These are phyloP conservation scores for Altica lythri DNA, from an alignment of 2,888 invertebrate species.

Conservation along the genomic window DNA sequence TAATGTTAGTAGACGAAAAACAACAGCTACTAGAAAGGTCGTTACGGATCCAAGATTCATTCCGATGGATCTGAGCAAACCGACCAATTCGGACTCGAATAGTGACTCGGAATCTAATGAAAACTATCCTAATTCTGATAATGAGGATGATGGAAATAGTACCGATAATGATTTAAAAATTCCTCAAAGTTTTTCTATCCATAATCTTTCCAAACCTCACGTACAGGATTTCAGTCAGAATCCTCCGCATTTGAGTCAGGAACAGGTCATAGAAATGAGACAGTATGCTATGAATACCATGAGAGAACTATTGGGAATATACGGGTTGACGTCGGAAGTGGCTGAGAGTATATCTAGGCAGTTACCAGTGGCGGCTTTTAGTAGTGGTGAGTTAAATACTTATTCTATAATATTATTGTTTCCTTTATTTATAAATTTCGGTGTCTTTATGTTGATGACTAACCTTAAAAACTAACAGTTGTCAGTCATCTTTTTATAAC, in stretches of 20 bases:
- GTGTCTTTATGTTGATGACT: too few relatives aligned
- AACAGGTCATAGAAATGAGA: constrained; percentile 64
- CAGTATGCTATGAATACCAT: constrained; percentile 81
- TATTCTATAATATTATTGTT: too few relatives aligned
- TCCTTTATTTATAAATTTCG: too few relatives aligned
- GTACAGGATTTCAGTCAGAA: constrained; percentile 45
- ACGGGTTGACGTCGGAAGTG: constrained; percentile 74
- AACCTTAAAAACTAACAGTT: too few relatives aligned
- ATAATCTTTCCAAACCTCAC: constrained; percentile 55
- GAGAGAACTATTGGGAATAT: constrained; percentile 77
- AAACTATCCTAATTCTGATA: constrained; percentile 53
- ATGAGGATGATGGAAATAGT: constrained; percentile 55
- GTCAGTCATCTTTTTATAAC: too few relatives aligned
- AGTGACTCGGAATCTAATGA: constrained; percentile 50
- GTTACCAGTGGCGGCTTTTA: constrained; percentile 71
- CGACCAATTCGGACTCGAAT: constrained; percentile 52
- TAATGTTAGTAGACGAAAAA: constrained; percentile 49
- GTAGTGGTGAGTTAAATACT: constrained; percentile 63
- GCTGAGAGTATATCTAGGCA: constrained; percentile 72
- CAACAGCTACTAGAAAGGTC: constrained; percentile 47
- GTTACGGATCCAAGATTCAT: constrained; percentile 45
- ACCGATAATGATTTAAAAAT: constrained; percentile 50
- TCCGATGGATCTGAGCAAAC: constrained; percentile 55
- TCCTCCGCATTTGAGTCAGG: constrained; percentile 52
- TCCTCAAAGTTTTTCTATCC: constrained; percentile 49